A percentile compares a stretch with the other conserved stretches of the same genome.
These are phyloP conservation scores for Teinopalpus imperialis DNA, from an alignment of 2,888 invertebrate genomes.

Conservation along the genomic window DNA sequence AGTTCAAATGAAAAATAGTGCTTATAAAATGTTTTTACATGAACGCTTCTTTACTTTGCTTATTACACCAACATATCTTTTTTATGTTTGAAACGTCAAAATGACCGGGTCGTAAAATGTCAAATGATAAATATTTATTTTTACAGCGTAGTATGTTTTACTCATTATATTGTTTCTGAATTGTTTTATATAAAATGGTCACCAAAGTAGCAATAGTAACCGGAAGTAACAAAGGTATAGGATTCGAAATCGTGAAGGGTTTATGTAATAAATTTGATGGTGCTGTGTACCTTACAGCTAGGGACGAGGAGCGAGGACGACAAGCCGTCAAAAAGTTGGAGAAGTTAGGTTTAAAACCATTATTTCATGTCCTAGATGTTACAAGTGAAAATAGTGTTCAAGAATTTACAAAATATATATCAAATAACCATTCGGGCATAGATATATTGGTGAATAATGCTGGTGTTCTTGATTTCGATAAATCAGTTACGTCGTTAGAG, in stretches of 20 bases:
- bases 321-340: constrained; percentile 84
- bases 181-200: constrained; percentile 71
- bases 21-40: no score
- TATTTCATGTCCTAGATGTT: constrained; percentile 87
- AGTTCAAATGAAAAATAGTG: no score
- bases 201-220: constrained; percentile 79
- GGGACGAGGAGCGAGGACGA: constrained; percentile 83
- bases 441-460: constrained; percentile 91
- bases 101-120: constrained; percentile 37
- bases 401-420: constrained; percentile 81
- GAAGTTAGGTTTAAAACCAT: constrained; percentile 78
- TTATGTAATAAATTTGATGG: constrained; percentile 86
- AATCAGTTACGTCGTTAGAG: constrained; percentile 83
- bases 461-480: constrained; percentile 85
- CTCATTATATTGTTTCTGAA: constrained; percentile 46
- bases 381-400: constrained; percentile 83
- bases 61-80: neutral
- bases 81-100: constrained; percentile 21
- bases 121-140: constrained; percentile 50
- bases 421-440: constrained; percentile 84
- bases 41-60: neutral
- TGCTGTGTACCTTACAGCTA: constrained; percentile 87
- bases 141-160: constrained; percentile 53
- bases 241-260: constrained; percentile 74
- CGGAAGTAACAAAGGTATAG: constrained; percentile 72